Evolutionary conservation across 2,797 vertebrate species (phyloP), one percentile per base, ranked within the genome.

Genomic region (Melanotaenia trifasciata): DNA sequence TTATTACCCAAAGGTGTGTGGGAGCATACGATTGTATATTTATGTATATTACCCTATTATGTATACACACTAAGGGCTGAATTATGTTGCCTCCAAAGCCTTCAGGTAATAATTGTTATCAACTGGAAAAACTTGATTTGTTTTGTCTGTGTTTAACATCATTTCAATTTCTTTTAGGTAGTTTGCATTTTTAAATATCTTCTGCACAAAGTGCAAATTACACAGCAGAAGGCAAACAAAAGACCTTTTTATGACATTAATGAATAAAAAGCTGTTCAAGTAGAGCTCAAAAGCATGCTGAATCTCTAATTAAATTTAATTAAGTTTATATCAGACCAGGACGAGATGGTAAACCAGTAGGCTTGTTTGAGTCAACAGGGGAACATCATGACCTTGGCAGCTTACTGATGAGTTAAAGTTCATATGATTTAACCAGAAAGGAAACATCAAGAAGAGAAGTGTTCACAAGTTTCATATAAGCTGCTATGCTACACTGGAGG

Each of bases 341-440:
- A 22, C 47, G 18, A 5, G 43, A 1, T 14, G 6, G 5, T 43
- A 40, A 40, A 40, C 10, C 38, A 40, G 38, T 14, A 40, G 38
- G 10, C 38, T 40, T 40, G 12, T 36, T 36, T 36, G 2, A 70
- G 60, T 30, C 76, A 58, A 61, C 43, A 51, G 50, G 51, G 57
- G 24, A 64, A 73, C 59, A 54, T 59, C 1, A 50, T n/a, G 68
- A 64, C 51, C 40, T 50, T 47, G 16, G 32, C 35, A 68, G 47
- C 32, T n/a, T 30, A 9, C 16, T 76, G 35, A 82, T 75, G 47
- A 36, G 70, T 71, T 68, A 33, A 10, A 24, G 58, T 22, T 66
- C 0, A 65, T 51, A 63, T 7, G 43, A 45, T 58, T 59, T 22
- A 14, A 30, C 54, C 57, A 61, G 45, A 47, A 10, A 26, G 4